A percentile compares a stretch with the other conserved stretches of the same genome.
Conservation (phyloP, 2,888 invertebrate species). For the Augochlorella aurata region DNA sequence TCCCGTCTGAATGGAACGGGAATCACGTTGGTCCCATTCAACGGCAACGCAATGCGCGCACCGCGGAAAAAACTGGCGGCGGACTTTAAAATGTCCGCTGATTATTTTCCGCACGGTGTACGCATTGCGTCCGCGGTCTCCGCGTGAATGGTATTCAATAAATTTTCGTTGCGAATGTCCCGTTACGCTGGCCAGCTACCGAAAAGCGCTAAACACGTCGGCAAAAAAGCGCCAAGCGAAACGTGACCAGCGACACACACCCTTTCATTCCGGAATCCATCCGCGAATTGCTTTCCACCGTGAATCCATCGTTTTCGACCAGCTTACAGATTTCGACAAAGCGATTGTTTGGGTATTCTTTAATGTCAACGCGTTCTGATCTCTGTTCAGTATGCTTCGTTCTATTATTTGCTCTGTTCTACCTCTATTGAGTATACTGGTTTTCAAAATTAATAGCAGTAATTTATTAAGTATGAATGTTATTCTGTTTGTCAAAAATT, state of each 20-base stretch:
- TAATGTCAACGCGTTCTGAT: too few species aligned
- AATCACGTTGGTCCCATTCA: constrained; percentile 17
- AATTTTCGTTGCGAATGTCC: constrained; percentile 30
- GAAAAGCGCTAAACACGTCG: constrained; percentile 35
- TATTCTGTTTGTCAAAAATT: too few species aligned
- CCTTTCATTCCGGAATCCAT: background rate
- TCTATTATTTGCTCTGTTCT: too few species aligned
- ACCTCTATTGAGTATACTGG: too few species aligned
- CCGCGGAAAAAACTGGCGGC: background rate
- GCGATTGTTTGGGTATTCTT: background rate
- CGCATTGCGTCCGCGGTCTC: background rate
- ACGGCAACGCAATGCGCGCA: background rate
- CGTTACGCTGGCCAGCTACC: constrained; percentile 23
- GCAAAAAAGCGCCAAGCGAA: constrained; percentile 30
- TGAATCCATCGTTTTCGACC: constrained; percentile 31
- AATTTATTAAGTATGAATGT: too few species aligned
- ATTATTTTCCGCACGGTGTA: constrained; percentile 22
- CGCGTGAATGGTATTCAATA: constrained; percentile 41
- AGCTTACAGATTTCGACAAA: constrained; percentile 22
- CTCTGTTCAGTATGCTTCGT: too few species aligned
- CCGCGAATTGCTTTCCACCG: constrained; percentile 39
- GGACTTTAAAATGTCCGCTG: constrained; percentile 16
- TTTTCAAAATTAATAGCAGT: too few species aligned
- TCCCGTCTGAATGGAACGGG: constrained; percentile 29
- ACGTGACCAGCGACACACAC: constrained; percentile 19